Evolutionary conservation across 2,888 invertebrate genomes (phyloP).

Genomic region (Phyllotreta cruciferae): DNA sequence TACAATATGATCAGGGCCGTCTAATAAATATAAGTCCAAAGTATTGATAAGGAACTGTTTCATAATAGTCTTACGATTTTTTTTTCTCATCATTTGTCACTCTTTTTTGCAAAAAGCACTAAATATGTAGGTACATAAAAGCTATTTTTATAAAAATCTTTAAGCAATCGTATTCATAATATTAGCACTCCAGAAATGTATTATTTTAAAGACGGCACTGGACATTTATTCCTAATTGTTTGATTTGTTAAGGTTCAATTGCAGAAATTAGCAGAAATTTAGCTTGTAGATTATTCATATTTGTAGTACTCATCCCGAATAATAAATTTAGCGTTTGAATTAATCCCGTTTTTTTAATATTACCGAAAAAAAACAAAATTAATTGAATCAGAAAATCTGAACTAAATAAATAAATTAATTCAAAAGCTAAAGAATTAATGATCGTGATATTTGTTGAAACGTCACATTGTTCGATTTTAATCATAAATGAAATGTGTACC

Average conservation of each 20-base stretch:
- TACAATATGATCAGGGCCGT: constrained; percentile 24
- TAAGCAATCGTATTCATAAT: not conserved
- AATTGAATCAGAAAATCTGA: too few species aligned
- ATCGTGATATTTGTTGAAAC: constrained; percentile 9
- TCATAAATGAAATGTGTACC: constrained; percentile 31
- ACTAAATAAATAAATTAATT: too few species aligned
- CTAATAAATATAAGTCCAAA: constrained; percentile 17
- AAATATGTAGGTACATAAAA: constrained; percentile 1
- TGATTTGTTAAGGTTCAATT: constrained; percentile 25
- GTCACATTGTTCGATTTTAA: constrained; percentile 17
- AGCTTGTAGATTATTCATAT: constrained; percentile 40
- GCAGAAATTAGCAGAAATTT: constrained; percentile 23
- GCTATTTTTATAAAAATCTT: constrained; percentile 18
- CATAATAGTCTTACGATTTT: not conserved
- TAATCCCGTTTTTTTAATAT: too few species aligned
- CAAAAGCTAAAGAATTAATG: too few species aligned
- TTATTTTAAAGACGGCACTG: constrained; percentile 24
- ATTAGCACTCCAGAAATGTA: constrained; percentile 4
- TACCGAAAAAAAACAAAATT: too few species aligned
- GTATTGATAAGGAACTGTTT: not conserved
- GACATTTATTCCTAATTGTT: constrained; percentile 25
- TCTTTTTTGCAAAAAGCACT: constrained; percentile 1
- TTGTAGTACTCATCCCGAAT: constrained; percentile 30
- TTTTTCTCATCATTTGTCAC: not conserved
- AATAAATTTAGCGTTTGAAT: not conserved